Evolutionary conservation across 2,888 invertebrate genomes (phyloP).

Genomic region (Blastobasis adustella): DNA sequence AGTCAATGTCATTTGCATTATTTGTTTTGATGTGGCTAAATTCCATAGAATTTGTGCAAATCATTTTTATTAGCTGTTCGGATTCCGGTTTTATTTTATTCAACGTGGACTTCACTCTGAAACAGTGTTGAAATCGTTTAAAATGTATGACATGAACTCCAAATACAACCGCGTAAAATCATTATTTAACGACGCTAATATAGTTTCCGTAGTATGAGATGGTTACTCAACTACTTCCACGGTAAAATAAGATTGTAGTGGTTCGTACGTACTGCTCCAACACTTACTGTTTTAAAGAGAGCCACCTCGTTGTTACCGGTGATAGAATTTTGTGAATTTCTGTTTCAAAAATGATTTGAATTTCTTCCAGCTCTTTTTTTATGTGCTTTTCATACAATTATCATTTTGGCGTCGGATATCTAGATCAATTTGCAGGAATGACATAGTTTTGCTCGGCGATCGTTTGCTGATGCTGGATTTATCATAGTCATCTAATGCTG

Average conservation of each 20-base stretch:
- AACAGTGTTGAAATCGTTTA: conserved; percentile 10
- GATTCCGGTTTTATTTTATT: conserved; percentile 6
- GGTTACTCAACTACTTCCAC: conserved; percentile 22
- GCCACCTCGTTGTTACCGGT: conserved; percentile 24
- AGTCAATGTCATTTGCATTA: conserved; percentile 1
- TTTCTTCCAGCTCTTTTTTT: conserved; percentile 23
- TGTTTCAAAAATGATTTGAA: conserved; percentile 29
- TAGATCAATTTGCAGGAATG: no score
- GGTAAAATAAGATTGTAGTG: conserved; percentile 24
- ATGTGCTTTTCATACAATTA: no score
- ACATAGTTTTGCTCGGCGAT: no score
- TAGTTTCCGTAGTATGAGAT: conserved; percentile 14
- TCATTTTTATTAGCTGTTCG: conserved; percentile 7
- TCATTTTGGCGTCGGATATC: no score
- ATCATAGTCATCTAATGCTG: no score
- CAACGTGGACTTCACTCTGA: conserved; percentile 6
- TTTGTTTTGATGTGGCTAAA: conserved; percentile 6
- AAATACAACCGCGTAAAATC: conserved; percentile 1
- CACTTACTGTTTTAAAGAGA: conserved; percentile 30
- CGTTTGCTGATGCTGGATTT: no score
- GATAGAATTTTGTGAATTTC: conserved; percentile 28
- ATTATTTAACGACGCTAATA: conserved; percentile 11
- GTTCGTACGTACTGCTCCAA: conserved; percentile 31
- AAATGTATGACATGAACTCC: conserved; percentile 4
- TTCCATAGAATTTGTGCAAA: conserved; percentile 8